Percentiles rank a stretch among this genome's conserved stretches.
Conservation (phyloP, 2,888 invertebrate species). For the Gasteruption jaculator region DNA sequence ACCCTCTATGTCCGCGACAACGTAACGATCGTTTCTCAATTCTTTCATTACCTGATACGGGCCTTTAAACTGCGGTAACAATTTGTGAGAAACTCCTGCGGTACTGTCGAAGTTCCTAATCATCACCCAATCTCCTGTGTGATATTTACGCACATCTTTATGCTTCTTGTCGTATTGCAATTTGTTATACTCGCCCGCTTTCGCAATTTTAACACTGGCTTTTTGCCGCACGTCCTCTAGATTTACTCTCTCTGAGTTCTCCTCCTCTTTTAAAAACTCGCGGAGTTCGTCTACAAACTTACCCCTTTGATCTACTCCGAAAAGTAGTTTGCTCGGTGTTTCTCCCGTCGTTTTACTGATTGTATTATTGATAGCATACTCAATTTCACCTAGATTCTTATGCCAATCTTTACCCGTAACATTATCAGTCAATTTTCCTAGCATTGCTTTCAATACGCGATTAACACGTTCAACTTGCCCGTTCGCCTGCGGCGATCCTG, state of each 20-base stretch:
- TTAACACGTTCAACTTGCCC: constrained; percentile 33
- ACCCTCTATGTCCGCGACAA: constrained; percentile 15
- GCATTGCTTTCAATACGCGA: constrained; percentile 1
- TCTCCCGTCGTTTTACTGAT: constrained; percentile 27
- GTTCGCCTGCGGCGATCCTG: constrained; percentile 33
- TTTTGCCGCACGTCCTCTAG: constrained; percentile 17
- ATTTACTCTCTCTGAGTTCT: constrained; percentile 13
- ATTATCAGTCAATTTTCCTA: constrained; percentile 15
- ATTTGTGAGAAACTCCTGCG: constrained; percentile 18
- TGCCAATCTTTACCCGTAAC: constrained; percentile 17
- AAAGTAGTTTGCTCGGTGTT: constrained; percentile 30
- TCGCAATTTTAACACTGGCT: constrained; percentile 20
- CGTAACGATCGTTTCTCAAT: constrained; percentile 18
- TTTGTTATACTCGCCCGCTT: constrained; percentile 27
- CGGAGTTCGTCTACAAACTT: constrained; percentile 19
- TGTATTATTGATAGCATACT: constrained; percentile 20
- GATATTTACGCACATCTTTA: constrained; percentile 19
- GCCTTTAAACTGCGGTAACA: constrained; percentile 19
- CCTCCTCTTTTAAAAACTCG: constrained; percentile 5
- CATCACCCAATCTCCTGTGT: constrained; percentile 21
- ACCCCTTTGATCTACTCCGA: constrained; percentile 31
- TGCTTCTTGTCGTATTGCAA: constrained; percentile 26
- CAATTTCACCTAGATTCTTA: constrained; percentile 12
- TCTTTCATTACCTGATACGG: constrained; percentile 21
- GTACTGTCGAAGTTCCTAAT: constrained; percentile 19